Base-by-base conservation (phyloP, 2,797 vertebrate genomes). In the Poliocrania exsul region DNA sequence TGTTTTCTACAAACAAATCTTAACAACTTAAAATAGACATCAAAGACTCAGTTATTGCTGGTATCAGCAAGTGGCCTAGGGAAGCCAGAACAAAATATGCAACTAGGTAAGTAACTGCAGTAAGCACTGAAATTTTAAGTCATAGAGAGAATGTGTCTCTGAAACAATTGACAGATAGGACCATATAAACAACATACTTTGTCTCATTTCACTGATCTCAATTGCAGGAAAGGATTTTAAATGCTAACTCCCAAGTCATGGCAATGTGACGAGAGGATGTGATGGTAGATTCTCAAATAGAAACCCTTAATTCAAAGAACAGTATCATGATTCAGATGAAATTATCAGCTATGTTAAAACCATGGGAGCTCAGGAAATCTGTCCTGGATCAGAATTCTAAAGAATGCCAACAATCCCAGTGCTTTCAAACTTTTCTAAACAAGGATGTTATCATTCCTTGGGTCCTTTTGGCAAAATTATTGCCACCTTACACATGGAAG, bases 1-100 rank as follows among this genome's bases (percentile, higher is more conserved):
- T 92, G n/a, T 64, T 88, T 74, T 75, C 73, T 88, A 10, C 40
- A 86, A 75, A 58, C 14, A 91, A 86, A 31, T 53, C 29, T 57
- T 56, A 57, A 57, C 35, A 62, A 61, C 40, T 81, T 61, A 53
- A 79, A 88, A 88, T 35, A 86, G 53, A 67, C 37, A 53, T 61
- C 46, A 79, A 89, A 92, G 42, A 5, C 24, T 53, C 18, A 20
- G 14, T 46, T 78, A 79, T 57, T 50, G 26, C 12, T 79, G 2
- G 3, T 56, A 77, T 26, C 61, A 91, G 65, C 49, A 84, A 84
- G 21, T 57, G 57, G 25, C 29, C 35, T 46, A 44, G 33, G 35
- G 67, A 51, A 88, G 18, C 14, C 33, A 42, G 38, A 92, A 77
- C 49, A 64, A 83, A 84, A 81, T 64, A 58, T 21, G 23, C 31